Base-by-base conservation (phyloP, 2,797 vertebrate species). In the Phrynocephalus vlangalii region DNA sequence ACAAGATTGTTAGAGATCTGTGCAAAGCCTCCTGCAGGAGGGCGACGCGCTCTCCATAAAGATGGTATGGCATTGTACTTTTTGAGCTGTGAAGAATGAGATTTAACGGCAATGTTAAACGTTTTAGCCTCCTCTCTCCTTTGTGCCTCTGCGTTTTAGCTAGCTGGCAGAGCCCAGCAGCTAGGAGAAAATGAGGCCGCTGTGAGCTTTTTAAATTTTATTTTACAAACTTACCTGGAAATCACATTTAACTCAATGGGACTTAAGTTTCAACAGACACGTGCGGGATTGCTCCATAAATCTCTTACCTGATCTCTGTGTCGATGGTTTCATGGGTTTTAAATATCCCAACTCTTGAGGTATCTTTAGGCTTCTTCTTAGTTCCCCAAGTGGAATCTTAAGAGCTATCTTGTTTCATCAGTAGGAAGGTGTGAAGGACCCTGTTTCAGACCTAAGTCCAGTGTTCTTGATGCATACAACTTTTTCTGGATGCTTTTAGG, bases 1-100 rank as follows among this genome's bases (percentile, higher is more conserved):
- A 96, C 97, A 97, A 96, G 96, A 97, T 96, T 96, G 96, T 97
- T 96, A 97, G 96, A 96, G 95, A 96, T 97, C 95, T 95, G 94
- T 20, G 94, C 95, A 96, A 96, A 96, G 95, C 95, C 94, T 96
- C 93, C 95, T 95, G 93, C 94, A 93, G 95, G 94, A 96, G 93
- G 77, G 94, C 91, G 95, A 92, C 79, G 90, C 94, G 93, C 95
- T 94, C 92, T 95, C 90, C 68, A 92, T 93, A 94, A 96, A 95
- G 95, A 96, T 11, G 24, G 92, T 90, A 87, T 38, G 75, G 90
- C 94, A 96, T 96, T 97, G 96, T 97, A 95, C 96, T 95, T 96
- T 96, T 96, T 93, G 94, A 96, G 94, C 95, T 94, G 95, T 93
- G 95, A 93, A 96, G 96, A 96, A 97, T 96, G 95, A 95, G 96